Conservation (phyloP, 1,140 invertebrate genomes). For the Charaxes varanes region DNA sequence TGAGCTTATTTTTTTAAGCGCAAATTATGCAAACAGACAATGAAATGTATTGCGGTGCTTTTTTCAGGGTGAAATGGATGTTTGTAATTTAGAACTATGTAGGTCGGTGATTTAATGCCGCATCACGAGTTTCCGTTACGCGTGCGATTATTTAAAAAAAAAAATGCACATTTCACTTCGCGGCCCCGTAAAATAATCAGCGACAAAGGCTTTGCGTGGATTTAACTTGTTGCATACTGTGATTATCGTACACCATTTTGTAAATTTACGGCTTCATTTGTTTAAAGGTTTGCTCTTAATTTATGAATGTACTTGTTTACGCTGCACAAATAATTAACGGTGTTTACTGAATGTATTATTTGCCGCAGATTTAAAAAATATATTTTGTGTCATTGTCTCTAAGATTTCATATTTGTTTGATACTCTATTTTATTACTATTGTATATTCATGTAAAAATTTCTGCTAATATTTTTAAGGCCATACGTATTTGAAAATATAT, state of each 20-base stretch:
- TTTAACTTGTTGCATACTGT: slow-evolving; percentile 28
- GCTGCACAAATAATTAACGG: too few species aligned
- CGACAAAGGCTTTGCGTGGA: slow-evolving; percentile 16
- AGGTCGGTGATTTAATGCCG: slow-evolving; percentile 13
- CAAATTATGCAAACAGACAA: background rate
- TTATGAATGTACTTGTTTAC: slow-evolving; percentile 8
- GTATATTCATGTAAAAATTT: too few species aligned
- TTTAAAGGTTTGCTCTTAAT: slow-evolving; percentile 7
- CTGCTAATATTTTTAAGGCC: too few species aligned
- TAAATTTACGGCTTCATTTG: slow-evolving; percentile 13
- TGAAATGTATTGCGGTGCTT: background rate
- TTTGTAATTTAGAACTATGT: slow-evolving; percentile 26
- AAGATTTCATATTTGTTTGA: too few species aligned
- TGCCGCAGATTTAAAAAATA: too few species aligned
- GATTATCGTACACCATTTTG: slow-evolving; percentile 12
- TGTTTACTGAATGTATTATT: too few species aligned
- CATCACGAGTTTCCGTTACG: background rate
- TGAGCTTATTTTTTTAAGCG: background rate
- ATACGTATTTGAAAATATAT: too few species aligned
- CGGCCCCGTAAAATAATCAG: slow-evolving; percentile 28
- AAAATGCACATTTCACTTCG: slow-evolving; percentile 8
- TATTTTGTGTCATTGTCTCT: too few species aligned
- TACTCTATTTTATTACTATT: too few species aligned
- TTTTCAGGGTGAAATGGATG: slow-evolving; percentile 12
- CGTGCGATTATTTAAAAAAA: slow-evolving; percentile 1